Base-by-base conservation (phyloP, 1,140 invertebrate species). In the Papilio xuthus region DNA sequence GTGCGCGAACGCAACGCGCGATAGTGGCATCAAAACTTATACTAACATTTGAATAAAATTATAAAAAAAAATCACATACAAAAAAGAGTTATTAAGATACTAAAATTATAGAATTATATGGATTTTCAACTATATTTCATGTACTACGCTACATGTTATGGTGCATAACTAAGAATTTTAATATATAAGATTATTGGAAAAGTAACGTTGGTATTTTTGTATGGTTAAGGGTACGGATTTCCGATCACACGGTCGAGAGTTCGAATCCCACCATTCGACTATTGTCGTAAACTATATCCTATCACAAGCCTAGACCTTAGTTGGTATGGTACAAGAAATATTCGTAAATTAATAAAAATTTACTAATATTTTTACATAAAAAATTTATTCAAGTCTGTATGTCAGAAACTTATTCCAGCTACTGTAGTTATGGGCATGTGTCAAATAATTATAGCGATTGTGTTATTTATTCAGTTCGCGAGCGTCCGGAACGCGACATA, bases 1-100 rank as follows among this genome's bases (percentile, higher is more conserved):
- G 86, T 87, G 83, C 81, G 80, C 82, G 32, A 79, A 53, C 70
- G 67, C 44, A 77, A 70, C 37, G 37, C 78, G 26, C 60, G 18
- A 63, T 72, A 76, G 71, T 76, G 77, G 63, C 80, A 81, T 81
- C 44, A 26, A 81, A 75, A 53, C 23, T 28, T 44, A 37, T 18
- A 32, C 60, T 12, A 69, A 56, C 6, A 23, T 6, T 23, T 56
- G 18, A 42, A 42, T 44, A 26, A 20, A 76, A 56, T 32, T 32
- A 76, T 18, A 56, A 7, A 56, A 13, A 44, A 44, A 9, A 44
- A 44, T 47, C 4, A 47, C 15, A 18, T 4, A 47, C 18, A 18
- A 47, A 15, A n/a, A 18, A 47, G 6, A 47, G 15, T 47, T 47
- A 18, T 47, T 47, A 53, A 8, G 18, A 18, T 53, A 6, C 1